phyloP scores from a whole-genome alignment of 2,888 invertebrate species.

The Hipparchia sbordonii region DNA sequence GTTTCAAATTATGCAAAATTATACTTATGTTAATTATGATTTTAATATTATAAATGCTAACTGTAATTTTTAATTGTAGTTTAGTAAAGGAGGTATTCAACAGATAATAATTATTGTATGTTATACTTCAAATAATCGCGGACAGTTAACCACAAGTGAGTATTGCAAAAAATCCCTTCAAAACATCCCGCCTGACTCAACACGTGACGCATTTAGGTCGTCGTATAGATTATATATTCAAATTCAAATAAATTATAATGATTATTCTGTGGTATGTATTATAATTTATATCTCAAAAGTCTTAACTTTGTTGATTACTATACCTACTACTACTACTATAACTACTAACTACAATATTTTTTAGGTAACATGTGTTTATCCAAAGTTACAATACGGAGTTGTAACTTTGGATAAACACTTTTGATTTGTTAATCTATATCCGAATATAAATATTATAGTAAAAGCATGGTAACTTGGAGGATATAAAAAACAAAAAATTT shows the following conservation, averaged over 20 bases:
- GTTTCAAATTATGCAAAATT: neutral
- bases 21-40: too few species aligned
- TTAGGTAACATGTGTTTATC: too few species aligned
- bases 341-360: too few species aligned
- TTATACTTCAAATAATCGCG: neutral
- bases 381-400: too few species aligned
- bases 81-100: too few species aligned
- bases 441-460: too few species aligned
- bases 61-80: neutral
- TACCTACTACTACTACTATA: too few species aligned
- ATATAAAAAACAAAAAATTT: too few species aligned
- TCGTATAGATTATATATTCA: constrained; percentile 47
- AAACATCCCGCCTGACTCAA: constrained; percentile 62
- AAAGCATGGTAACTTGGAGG: too few species aligned
- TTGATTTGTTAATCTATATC: too few species aligned
- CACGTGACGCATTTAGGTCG: constrained; percentile 71
- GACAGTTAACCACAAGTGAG: constrained; percentile 17
- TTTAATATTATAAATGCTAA: neutral
- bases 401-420: too few species aligned
- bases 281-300: neutral
- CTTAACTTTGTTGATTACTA: neutral
- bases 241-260: neutral
- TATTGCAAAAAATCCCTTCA: constrained; percentile 48
- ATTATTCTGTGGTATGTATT: neutral
- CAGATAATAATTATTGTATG: too few species aligned